A percentile compares a stretch with the other conserved stretches of the same genome.
These are phyloP conservation scores for Saccostrea glomerata DNA, from an alignment of 1,140 invertebrate species.

Conservation along the genomic window DNA sequence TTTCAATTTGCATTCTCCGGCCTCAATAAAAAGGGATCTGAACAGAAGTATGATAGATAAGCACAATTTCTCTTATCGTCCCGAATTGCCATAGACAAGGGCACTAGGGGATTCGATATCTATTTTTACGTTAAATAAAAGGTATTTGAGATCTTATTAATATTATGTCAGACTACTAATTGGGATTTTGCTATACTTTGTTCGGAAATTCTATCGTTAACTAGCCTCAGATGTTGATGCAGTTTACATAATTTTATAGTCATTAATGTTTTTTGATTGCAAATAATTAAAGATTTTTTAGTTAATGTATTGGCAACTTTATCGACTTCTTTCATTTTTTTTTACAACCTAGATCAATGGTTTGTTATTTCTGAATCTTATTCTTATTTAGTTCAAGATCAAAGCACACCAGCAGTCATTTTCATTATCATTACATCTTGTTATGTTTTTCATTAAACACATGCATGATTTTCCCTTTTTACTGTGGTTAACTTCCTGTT, in stretches of 20 bases:
- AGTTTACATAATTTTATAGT: not conserved
- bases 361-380: not conserved
- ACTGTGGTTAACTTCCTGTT: not conserved
- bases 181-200: not conserved
- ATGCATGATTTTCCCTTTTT: not conserved
- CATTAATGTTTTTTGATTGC: slow-evolving; percentile 7
- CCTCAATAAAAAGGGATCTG: not conserved
- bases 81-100: not conserved
- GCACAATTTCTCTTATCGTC: not conserved
- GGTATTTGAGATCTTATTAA: slow-evolving; percentile 3
- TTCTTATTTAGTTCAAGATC: not conserved
- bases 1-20: not conserved
- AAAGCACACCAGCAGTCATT: not conserved
- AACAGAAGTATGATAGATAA: not conserved
- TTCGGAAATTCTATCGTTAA: not conserved
- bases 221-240: not conserved
- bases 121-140: not conserved
- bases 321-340: not conserved
- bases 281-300: slow-evolving; percentile 6
- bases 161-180: slow-evolving; percentile 3
- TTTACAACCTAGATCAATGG: not conserved
- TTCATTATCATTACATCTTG: not conserved
- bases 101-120: not conserved
- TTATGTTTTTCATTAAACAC: not conserved
- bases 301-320: slow-evolving; percentile 8